Evolutionary conservation across 2,888 invertebrate species (phyloP).

Genomic region (Norana najaformis): DNA sequence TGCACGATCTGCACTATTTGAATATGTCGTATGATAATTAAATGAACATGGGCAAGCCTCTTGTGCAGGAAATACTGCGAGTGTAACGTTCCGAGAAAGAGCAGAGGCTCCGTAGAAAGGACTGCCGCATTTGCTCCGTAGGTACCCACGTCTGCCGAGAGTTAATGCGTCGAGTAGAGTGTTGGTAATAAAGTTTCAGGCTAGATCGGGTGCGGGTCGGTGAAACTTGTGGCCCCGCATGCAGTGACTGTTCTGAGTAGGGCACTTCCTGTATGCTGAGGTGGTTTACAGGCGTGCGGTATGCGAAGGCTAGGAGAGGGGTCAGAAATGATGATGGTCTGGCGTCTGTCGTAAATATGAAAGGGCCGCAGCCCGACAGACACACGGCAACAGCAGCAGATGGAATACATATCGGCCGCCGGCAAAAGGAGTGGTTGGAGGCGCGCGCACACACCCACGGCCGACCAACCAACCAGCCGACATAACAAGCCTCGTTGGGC

Average conservation of each 20-base stretch:
- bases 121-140: not conserved
- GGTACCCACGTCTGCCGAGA: not conserved
- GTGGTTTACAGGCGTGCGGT: constrained; percentile 13
- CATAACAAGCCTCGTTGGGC: not conserved
- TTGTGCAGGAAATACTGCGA: not conserved
- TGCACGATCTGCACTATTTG: too few species aligned
- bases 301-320: not conserved
- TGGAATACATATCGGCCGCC: not conserved
- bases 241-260: constrained; percentile 2
- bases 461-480: not conserved
- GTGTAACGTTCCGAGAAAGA: not conserved
- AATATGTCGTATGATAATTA: not conserved
- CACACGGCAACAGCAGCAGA: not conserved
- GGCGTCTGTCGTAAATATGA: constrained; percentile 13
- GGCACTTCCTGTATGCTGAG: constrained; percentile 9
- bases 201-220: not conserved
- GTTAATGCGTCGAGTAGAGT: not conserved
- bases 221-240: not conserved
- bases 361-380: constrained; percentile 10
- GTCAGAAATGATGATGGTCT: not conserved
- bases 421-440: not conserved
- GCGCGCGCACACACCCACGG: not conserved
- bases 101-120: not conserved
- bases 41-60: not conserved
- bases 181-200: not conserved